Evolutionary conservation across 2,113 vertebrate species (phyloP).

Genomic region (Chionodraco myersi): DNA sequence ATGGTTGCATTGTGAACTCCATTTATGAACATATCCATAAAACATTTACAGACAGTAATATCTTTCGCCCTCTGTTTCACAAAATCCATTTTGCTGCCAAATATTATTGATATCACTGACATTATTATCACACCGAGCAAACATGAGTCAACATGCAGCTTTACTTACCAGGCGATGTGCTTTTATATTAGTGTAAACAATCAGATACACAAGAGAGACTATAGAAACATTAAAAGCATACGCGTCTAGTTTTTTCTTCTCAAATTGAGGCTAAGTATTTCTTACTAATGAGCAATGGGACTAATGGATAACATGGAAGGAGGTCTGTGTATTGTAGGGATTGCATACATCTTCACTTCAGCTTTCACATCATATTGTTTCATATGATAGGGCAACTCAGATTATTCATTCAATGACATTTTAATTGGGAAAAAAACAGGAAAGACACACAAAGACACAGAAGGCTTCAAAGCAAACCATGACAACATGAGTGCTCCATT

Average conservation of each 20-base stretch:
- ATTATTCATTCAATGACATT: slow-evolving; percentile 66
- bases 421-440: slow-evolving; percentile 59
- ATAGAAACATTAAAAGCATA: slow-evolving; percentile 34
- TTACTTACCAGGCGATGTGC: slow-evolving; percentile 36
- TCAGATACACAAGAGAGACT: slow-evolving; percentile 25
- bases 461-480: slow-evolving; percentile 49
- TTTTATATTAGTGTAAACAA: slow-evolving; percentile 34
- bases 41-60: slow-evolving; percentile 74
- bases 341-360: slow-evolving; percentile 25
- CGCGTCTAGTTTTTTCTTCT: slow-evolving; percentile 31
- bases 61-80: slow-evolving; percentile 47
- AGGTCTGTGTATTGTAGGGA: slow-evolving; percentile 45
- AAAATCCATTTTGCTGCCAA: slow-evolving; percentile 54
- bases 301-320: slow-evolving; percentile 40
- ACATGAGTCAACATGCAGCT: slow-evolving; percentile 50
- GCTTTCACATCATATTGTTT: slow-evolving; percentile 51
- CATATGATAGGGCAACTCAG: slow-evolving; percentile 35
- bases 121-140: slow-evolving; percentile 55
- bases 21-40: slow-evolving; percentile 70
- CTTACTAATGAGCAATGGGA: slow-evolving; percentile 50
- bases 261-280: slow-evolving; percentile 40
- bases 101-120: slow-evolving; percentile 65
- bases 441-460: slow-evolving; percentile 32
- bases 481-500: slow-evolving; percentile 43
- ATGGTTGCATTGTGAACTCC: slow-evolving; percentile 55